A percentile compares a stretch with the other conserved stretches of the same genome.
Evolutionary conservation across 2,797 vertebrate genomes (phyloP).

Genomic region (Channallabes apus): DNA sequence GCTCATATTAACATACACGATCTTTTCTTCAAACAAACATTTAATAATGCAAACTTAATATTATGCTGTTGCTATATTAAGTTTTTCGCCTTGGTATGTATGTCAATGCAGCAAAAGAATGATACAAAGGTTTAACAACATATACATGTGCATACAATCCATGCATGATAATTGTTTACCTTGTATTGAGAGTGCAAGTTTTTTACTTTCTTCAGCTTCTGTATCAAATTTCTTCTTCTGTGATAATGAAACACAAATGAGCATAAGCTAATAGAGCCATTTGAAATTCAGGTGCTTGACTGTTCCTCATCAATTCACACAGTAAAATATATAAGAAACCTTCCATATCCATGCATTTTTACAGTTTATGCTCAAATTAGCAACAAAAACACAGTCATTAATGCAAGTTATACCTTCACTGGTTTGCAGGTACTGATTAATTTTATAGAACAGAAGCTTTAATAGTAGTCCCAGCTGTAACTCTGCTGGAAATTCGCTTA

Average conservation of each 20-base stretch:
- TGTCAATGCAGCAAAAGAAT: background rate
- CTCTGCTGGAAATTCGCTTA: background rate
- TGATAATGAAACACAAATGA: constrained; percentile 35
- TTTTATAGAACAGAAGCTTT: background rate
- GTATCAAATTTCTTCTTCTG: constrained; percentile 77
- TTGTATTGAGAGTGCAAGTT: constrained; percentile 74
- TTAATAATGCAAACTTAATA: constrained; percentile 30
- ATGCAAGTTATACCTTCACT: background rate
- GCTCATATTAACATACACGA: constrained; percentile 5
- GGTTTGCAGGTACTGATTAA: background rate
- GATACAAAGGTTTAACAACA: background rate
- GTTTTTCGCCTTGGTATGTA: background rate
- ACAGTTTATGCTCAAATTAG: background rate
- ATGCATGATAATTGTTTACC: constrained; percentile 62
- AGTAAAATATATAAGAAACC: background rate
- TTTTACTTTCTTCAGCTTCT: constrained; percentile 72
- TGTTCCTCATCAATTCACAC: background rate
- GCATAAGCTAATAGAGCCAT: background rate
- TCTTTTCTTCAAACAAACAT: constrained; percentile 10
- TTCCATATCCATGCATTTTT: background rate
- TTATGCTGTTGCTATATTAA: background rate
- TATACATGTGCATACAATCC: background rate
- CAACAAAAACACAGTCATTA: background rate
- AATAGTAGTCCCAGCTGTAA: background rate
- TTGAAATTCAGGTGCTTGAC: background rate